Evolutionary conservation across 2,888 invertebrate species (phyloP).

Genomic region (Ethmia dodecea): DNA sequence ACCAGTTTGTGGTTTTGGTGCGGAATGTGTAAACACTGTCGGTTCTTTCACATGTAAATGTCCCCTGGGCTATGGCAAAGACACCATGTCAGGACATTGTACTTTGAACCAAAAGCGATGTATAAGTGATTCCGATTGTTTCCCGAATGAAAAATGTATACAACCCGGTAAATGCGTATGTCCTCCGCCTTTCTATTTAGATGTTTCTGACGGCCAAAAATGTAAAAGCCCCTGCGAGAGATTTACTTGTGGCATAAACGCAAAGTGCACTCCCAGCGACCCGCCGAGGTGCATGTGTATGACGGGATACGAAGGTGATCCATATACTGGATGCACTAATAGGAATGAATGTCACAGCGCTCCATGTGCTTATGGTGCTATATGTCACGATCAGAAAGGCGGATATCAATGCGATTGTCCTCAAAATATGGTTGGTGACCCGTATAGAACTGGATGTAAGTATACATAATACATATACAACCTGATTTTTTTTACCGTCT

Average conservation of each 20-base stretch:
- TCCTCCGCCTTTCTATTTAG: slow-evolving; percentile 92
- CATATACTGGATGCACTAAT: slow-evolving; percentile 89
- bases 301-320: slow-evolving; percentile 91
- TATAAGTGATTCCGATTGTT: slow-evolving; percentile 89
- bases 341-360: slow-evolving; percentile 91
- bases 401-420: slow-evolving; percentile 92
- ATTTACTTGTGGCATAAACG: slow-evolving; percentile 92
- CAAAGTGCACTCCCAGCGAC: slow-evolving; percentile 92
- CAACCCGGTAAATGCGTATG: slow-evolving; percentile 95
- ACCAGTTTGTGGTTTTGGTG: slow-evolving; percentile 90
- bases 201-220: slow-evolving; percentile 87
- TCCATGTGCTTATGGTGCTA: slow-evolving; percentile 92
- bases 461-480: slow-evolving; percentile 24
- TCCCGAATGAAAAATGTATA: slow-evolving; percentile 91
- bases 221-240: slow-evolving; percentile 96
- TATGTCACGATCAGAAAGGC: slow-evolving; percentile 91
- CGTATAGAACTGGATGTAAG: slow-evolving; percentile 90
- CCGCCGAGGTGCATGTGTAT: slow-evolving; percentile 94
- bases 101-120: slow-evolving; percentile 90
- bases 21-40: slow-evolving; percentile 88
- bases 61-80: slow-evolving; percentile 88
- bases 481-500: too few species aligned
- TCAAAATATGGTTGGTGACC: slow-evolving; percentile 88
- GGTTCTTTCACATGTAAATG: slow-evolving; percentile 90
- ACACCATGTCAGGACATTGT: slow-evolving; percentile 89